Base-by-base conservation (phyloP, 2,888 invertebrate genomes). In the Cryptosula pallasiana region DNA sequence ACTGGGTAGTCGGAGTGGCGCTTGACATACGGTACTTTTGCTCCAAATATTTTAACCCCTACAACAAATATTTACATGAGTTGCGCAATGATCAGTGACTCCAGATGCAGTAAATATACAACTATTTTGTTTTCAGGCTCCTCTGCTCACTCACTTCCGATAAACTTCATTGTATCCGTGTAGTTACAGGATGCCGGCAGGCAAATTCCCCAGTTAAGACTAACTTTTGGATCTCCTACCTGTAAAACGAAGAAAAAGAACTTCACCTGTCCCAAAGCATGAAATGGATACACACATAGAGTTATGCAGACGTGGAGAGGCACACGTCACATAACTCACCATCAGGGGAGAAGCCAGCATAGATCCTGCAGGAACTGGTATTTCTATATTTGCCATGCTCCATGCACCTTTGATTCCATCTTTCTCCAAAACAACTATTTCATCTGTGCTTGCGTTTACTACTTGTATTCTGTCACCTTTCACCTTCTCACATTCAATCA, bases 341-440 rank as follows among this genome's bases (percentile, higher is more conserved):
- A 45, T 45, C 45, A 45, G 45, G 20, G 9, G 5, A 13, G 9
- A 5, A 13, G 45, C 45, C 20, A 45, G 5, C 45, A 45, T 20
- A 20, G 45, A 45, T 13, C 9, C 45, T 13, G 9, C 45, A 45
- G 45, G 45, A 5, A 45, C 20, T 45, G 45, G 9, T 5, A 45
- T 20, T 20, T 45, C 45, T 45, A 45, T 29, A n/a, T 63, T 16
- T 27, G 63, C 63, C 63, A 63, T 63, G 2, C 32, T 27, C 32
- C 34, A 63, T 5, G 63, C 63, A 32, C 63, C 63, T 32, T 63
- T 63, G 27, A 63, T 27, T 32, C 32, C 63, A 32, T n/a, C 63
- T 63, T 63, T 63, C n/a, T 63, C 63, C 2, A 63, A 16, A 34
- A 63, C 32, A 5, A 16, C 27, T 9, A 32, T 34, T 45, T 20